Conservation (phyloP, 2,113 vertebrate species). For the Sinosuthora webbiana region DNA sequence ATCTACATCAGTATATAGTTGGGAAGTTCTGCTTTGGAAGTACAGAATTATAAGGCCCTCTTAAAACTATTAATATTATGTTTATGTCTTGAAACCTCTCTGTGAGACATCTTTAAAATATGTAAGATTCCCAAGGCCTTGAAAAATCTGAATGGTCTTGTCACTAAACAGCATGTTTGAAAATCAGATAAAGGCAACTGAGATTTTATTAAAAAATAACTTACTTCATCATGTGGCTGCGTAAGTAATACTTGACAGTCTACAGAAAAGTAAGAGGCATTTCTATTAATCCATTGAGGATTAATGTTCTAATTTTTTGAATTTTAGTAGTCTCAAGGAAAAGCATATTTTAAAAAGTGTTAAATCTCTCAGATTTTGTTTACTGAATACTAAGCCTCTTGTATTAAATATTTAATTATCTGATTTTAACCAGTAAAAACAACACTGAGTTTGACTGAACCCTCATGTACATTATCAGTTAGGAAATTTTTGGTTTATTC, state of each 20-base stretch:
- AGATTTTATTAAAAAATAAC: not conserved
- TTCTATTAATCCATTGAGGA: not conserved
- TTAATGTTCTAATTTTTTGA: not conserved
- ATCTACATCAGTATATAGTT: not conserved
- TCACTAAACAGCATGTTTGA: not conserved
- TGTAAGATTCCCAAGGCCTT: not conserved
- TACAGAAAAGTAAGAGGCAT: not conserved
- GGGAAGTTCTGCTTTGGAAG: not conserved
- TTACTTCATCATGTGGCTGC: not conserved
- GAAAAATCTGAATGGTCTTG: not conserved
- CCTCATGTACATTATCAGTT: fast-evolving
- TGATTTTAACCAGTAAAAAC: not conserved
- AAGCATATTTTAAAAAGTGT: not conserved
- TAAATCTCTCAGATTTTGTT: not conserved
- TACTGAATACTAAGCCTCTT: not conserved
- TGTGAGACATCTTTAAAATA: not conserved
- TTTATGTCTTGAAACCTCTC: not conserved
- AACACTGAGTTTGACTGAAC: not conserved
- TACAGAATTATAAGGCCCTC: not conserved
- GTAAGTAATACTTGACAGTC: not conserved
- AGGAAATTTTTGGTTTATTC: not conserved
- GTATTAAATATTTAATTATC: not conserved
- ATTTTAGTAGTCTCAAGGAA: not conserved
- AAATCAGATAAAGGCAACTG: not conserved
- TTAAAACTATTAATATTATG: not conserved